phyloP scores from a whole-genome alignment of 2,888 invertebrate genomes.

The Protodeltote pygarga region DNA sequence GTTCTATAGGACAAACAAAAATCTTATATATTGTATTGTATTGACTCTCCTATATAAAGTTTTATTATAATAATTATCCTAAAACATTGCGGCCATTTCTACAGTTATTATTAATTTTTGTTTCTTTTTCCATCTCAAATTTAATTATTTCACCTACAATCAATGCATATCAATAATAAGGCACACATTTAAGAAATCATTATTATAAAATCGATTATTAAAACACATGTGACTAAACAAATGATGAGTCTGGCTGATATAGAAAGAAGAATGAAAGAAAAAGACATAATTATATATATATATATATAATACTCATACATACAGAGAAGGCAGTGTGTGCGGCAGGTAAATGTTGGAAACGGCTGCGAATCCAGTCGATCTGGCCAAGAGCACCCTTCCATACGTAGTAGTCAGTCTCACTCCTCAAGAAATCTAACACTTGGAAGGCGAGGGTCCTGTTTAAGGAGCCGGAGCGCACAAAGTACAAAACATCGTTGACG shows the following conservation, averaged over 20 bases:
- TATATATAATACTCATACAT: slow-evolving; percentile 52
- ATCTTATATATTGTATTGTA: neutral
- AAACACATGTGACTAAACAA: no score
- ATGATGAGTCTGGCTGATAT: no score
- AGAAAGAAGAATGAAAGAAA: no score
- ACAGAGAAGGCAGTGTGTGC: slow-evolving; percentile 68
- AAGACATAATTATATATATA: no score
- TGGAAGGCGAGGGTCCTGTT: slow-evolving; percentile 87
- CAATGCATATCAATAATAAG: no score
- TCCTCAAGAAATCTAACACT: slow-evolving; percentile 89
- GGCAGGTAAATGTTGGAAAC: slow-evolving; percentile 70
- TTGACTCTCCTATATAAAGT: neutral
- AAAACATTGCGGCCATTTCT: no score
- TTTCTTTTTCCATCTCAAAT: no score
- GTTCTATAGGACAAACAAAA: slow-evolving; percentile 53
- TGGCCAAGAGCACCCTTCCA: slow-evolving; percentile 90
- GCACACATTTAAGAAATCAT: no score
- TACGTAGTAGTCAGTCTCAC: slow-evolving; percentile 91
- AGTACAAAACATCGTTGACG: slow-evolving; percentile 91
- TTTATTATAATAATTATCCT: no score
- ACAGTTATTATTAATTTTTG: no score
- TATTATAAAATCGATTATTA: no score
- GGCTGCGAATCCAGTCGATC: slow-evolving; percentile 80
- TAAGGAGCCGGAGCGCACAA: slow-evolving; percentile 88
- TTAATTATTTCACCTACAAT: no score